Conservation (phyloP, 2,888 invertebrate species). For the Craniophora ligustri region DNA sequence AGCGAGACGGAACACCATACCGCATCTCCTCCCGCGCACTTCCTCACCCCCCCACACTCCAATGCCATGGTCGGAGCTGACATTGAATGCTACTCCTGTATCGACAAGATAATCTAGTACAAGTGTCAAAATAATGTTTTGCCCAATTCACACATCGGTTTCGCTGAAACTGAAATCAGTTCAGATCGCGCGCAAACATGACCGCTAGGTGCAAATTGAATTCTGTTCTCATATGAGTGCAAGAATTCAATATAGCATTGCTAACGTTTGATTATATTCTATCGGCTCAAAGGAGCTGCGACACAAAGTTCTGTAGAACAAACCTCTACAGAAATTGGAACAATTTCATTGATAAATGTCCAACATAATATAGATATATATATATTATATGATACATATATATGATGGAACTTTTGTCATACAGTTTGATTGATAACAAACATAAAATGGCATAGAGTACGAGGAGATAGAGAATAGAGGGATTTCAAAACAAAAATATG, state of each 20-base stretch:
- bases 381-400: too few relatives aligned
- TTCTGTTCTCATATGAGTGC: constrained; percentile 13
- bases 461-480: too few relatives aligned
- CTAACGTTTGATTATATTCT: constrained; percentile 1
- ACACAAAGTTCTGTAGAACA: neutral
- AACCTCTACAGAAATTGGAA: too few relatives aligned
- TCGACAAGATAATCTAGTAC: constrained; percentile 79
- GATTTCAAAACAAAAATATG: too few relatives aligned
- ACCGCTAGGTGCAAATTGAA: constrained; percentile 23
- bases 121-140: constrained; percentile 63
- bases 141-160: constrained; percentile 53
- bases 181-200: constrained; percentile 20
- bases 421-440: too few relatives aligned
- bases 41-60: constrained; percentile 55
- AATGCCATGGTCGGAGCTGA: constrained; percentile 84
- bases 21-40: constrained; percentile 50
- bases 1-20: constrained; percentile 69
- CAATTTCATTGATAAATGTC: neutral
- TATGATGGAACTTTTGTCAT: too few relatives aligned
- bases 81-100: constrained; percentile 74
- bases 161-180: constrained; percentile 56
- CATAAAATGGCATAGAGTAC: too few relatives aligned
- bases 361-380: too few relatives aligned
- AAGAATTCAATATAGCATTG: neutral
- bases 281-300: neutral